These are phyloP conservation scores for Hofmannophila pseudospretella DNA, from an alignment of 2,888 invertebrate species.

Conservation along the genomic window DNA sequence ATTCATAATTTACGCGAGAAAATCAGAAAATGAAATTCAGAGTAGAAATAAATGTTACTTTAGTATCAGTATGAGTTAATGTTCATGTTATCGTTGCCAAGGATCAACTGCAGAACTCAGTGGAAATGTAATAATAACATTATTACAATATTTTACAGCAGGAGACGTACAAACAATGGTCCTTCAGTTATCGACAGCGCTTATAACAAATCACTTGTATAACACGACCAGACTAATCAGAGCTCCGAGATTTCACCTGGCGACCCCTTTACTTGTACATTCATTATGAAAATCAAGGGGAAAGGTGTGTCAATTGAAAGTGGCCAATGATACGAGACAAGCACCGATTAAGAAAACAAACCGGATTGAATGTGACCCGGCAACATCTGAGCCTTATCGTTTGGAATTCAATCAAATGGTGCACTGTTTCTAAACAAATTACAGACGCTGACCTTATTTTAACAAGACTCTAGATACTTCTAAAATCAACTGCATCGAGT, in stretches of 20 bases:
- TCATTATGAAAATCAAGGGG: slow-evolving; percentile 14
- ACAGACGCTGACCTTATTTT: too few species aligned
- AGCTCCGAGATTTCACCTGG: slow-evolving; percentile 34
- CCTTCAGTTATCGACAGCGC: slow-evolving; percentile 52
- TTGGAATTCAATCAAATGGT: slow-evolving; percentile 36
- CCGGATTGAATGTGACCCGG: slow-evolving; percentile 41
- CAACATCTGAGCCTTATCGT: slow-evolving; percentile 46
- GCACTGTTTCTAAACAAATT: slow-evolving; percentile 21
- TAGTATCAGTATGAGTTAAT: too few species aligned
- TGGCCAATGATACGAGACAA: slow-evolving; percentile 39
- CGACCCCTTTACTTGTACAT: slow-evolving; percentile 11
- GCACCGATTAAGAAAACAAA: slow-evolving; percentile 62
- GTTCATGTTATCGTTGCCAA: too few species aligned
- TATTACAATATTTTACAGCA: slow-evolving; percentile 46
- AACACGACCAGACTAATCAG: slow-evolving; percentile 33
- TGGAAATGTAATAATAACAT: slow-evolving; percentile 32
- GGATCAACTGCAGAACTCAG: slow-evolving; percentile 28
- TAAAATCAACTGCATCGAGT: too few species aligned
- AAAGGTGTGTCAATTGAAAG: slow-evolving; percentile 21
- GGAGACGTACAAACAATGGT: slow-evolving; percentile 54
- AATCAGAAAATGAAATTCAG: too few species aligned
- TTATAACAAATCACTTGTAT: slow-evolving; percentile 53
- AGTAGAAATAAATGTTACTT: too few species aligned
- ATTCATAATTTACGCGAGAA: too few species aligned
- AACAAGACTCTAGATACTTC: too few species aligned